A percentile compares a stretch with the other conserved stretches of the same genome.
phyloP scores from a whole-genome alignment of 2,888 invertebrate species.

The Esperia sulphurella region DNA sequence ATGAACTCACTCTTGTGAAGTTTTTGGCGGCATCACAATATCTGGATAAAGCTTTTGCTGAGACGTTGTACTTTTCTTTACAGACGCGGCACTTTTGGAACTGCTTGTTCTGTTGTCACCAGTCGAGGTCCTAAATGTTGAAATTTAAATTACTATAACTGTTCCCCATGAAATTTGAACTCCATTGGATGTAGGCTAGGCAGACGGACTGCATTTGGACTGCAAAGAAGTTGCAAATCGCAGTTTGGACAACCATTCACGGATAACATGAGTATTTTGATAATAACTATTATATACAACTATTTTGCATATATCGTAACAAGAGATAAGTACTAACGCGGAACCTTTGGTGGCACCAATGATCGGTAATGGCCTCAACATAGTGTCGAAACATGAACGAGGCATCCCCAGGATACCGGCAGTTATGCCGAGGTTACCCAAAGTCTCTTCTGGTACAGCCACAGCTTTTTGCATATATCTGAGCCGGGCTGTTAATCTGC shows the following conservation, averaged over 20 bases:
- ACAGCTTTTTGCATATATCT: conserved; percentile 74
- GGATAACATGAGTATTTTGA: too few relatives aligned
- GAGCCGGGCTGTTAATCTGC: conserved; percentile 47
- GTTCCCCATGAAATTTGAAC: too few relatives aligned
- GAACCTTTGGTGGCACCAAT: conserved; percentile 41
- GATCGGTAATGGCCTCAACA: conserved; percentile 60
- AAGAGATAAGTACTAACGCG: conserved; percentile 24
- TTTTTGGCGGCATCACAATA: conserved; percentile 38
- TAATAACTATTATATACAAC: too few relatives aligned
- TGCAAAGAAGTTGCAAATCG: background rate
- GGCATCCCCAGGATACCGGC: conserved; percentile 81
- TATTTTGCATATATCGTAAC: too few relatives aligned
- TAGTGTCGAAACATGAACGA: conserved; percentile 76
- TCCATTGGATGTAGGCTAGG: background rate
- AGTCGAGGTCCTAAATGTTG: conserved; percentile 31
- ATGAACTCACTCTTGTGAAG: conserved; percentile 36
- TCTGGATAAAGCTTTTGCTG: conserved; percentile 43
- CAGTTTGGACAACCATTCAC: too few relatives aligned
- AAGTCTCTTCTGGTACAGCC: conserved; percentile 75
- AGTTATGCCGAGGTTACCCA: conserved; percentile 59
- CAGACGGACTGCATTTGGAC: background rate
- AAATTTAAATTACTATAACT: too few relatives aligned
- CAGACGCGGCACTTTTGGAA: conserved; percentile 32
- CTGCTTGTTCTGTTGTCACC: conserved; percentile 20
- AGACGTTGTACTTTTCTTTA: conserved; percentile 34